These are phyloP conservation scores for Nicator chloris DNA, from an alignment of 2,113 vertebrate genomes.

Conservation along the genomic window DNA sequence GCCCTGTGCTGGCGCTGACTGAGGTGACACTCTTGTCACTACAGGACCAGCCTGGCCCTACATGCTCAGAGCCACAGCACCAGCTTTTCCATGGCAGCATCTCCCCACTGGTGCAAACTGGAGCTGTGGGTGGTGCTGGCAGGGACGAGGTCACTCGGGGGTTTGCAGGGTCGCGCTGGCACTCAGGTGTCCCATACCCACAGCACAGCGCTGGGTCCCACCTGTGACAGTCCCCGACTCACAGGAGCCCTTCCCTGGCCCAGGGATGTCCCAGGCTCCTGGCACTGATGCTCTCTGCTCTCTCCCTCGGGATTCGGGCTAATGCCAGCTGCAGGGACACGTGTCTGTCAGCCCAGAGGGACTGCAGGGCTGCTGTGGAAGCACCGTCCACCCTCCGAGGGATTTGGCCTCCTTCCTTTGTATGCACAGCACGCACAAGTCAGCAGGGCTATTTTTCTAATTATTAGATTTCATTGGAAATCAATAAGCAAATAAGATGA, in stretches of 20 bases:
- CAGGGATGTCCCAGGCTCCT: background rate
- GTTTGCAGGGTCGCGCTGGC: background rate
- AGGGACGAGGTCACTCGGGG: fast-evolving
- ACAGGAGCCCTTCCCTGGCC: background rate
- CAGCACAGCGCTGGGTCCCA: fast-evolving
- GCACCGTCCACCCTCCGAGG: background rate
- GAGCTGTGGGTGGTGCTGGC: background rate
- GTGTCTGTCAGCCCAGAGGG: background rate
- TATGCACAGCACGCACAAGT: background rate
- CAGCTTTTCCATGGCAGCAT: background rate
- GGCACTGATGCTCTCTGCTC: fast-evolving
- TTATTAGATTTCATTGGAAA: conserved; percentile 36
- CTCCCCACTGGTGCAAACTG: fast-evolving
- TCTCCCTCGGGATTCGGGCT: background rate
- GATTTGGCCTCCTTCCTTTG: background rate
- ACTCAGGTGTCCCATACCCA: background rate
- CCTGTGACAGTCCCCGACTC: fast-evolving
- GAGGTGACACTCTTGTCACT: fast-evolving
- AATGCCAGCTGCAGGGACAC: background rate
- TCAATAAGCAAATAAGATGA: conserved; percentile 35
- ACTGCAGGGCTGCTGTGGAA: background rate
- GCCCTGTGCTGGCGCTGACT: fast-evolving
- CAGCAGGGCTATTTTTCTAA: background rate
- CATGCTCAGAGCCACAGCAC: fast-evolving
- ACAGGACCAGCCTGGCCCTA: background rate